Conservation (phyloP, 2,797 vertebrate species). For the Enteromius trimaculatus region DNA sequence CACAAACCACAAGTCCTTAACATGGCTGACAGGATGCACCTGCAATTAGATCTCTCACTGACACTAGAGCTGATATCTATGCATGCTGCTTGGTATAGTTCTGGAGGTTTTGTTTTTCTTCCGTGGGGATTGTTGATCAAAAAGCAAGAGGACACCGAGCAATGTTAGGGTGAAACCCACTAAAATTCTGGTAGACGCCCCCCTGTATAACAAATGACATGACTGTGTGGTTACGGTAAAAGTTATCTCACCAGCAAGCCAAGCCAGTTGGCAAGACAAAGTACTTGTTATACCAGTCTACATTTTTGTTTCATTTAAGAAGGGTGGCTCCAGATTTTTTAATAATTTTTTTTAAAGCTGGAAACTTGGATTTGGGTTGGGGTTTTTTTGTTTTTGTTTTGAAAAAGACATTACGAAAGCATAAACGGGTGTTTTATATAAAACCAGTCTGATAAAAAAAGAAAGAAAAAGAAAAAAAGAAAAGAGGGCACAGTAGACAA, state of each 20-base stretch:
- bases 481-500: neutral
- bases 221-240: too few species aligned
- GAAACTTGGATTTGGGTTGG: neutral
- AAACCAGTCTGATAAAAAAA: neutral
- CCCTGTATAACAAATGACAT: too few species aligned
- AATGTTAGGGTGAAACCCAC: neutral
- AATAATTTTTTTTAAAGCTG: neutral
- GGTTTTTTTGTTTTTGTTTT: neutral
- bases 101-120: neutral
- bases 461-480: neutral
- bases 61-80: neutral
- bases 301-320: neutral
- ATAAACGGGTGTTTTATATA: neutral
- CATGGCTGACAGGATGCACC: slow-evolving; percentile 6
- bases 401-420: neutral
- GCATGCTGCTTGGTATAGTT: neutral
- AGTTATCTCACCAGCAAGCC: neutral
- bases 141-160: neutral
- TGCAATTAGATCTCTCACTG: neutral
- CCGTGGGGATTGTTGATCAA: neutral
- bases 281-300: neutral
- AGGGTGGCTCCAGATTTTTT: neutral
- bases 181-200: neutral
- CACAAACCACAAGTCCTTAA: neutral
- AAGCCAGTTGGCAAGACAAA: neutral